A percentile compares a stretch with the other conserved stretches of the same genome.
Conservation (phyloP, 2,888 invertebrate genomes). For the Parelbella ahira region DNA sequence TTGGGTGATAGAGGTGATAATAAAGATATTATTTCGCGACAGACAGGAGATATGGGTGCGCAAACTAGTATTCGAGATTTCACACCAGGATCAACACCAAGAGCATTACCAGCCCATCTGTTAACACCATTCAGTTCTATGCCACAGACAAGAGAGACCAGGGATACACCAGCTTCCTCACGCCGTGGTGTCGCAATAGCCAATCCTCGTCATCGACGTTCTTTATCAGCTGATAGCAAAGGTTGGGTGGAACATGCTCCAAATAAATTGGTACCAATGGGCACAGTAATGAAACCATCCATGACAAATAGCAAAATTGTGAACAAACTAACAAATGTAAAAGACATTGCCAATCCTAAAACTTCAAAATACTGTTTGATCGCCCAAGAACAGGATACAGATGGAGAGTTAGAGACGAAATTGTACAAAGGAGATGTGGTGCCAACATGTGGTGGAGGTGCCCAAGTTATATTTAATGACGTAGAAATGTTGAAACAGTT, state of each 20-base stretch:
- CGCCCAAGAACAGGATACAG: conserved; percentile 94
- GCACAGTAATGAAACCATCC: conserved; percentile 94
- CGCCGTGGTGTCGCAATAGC: conserved; percentile 84
- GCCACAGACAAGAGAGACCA: conserved; percentile 51
- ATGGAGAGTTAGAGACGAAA: conserved; percentile 96
- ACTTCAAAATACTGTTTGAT: conserved; percentile 94
- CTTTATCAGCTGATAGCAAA: conserved; percentile 87
- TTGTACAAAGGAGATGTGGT: conserved; percentile 96
- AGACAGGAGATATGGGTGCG: conserved; percentile 54
- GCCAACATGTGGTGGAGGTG: conserved; percentile 96
- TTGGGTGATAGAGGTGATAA: conserved; percentile 52
- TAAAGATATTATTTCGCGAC: conserved; percentile 38
- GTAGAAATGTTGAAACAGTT: conserved; percentile 93
- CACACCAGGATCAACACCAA: conserved; percentile 68
- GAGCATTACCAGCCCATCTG: conserved; percentile 67
- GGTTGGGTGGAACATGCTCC: conserved; percentile 95
- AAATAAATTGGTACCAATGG: conserved; percentile 87
- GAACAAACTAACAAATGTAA: conserved; percentile 88
- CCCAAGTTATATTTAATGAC: conserved; percentile 96
- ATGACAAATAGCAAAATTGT: conserved; percentile 91
- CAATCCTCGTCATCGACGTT: conserved; percentile 88
- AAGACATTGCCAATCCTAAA: conserved; percentile 85
- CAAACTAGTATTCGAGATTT: conserved; percentile 59
- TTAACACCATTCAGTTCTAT: conserved; percentile 64
- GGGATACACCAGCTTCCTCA: conserved; percentile 58